Evolutionary conservation across 2,888 invertebrate species (phyloP).

Genomic region (Folsomia manolachei): DNA sequence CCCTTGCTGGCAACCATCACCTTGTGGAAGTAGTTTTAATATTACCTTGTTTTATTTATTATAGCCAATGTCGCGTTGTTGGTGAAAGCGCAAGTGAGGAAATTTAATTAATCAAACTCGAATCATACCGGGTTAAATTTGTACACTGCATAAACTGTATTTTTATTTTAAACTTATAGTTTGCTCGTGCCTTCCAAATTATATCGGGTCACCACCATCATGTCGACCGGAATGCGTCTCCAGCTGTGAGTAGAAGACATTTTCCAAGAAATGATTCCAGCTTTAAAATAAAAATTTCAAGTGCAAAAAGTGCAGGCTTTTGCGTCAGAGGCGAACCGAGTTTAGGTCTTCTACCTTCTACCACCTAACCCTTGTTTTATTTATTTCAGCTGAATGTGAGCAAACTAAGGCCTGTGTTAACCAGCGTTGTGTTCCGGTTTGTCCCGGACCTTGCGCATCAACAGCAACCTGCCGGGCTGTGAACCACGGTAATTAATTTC

Average conservation of each 20-base stretch:
- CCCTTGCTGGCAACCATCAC: too few relatives aligned
- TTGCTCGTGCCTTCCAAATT: slow-evolving; percentile 62
- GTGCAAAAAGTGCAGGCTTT: too few relatives aligned
- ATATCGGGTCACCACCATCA: slow-evolving; percentile 67
- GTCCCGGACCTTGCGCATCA: slow-evolving; percentile 50
- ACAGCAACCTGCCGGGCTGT: slow-evolving; percentile 65
- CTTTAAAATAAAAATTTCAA: too few relatives aligned
- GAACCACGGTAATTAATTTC: slow-evolving; percentile 60
- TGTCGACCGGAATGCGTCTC: slow-evolving; percentile 65
- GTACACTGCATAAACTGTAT: neutral
- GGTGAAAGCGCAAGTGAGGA: slow-evolving; percentile 54
- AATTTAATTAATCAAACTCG: too few relatives aligned
- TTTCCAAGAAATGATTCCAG: too few relatives aligned
- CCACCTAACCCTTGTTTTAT: too few relatives aligned
- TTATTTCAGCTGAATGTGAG: slow-evolving; percentile 44
- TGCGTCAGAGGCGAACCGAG: too few relatives aligned
- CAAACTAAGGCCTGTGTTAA: slow-evolving; percentile 39
- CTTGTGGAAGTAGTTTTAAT: too few relatives aligned
- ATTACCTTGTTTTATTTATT: too few relatives aligned
- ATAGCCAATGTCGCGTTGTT: slow-evolving; percentile 60
- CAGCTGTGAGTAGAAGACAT: too few relatives aligned
- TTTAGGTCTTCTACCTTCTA: too few relatives aligned
- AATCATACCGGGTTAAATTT: neutral
- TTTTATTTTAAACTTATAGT: slow-evolving; percentile 50
- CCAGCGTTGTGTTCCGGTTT: slow-evolving; percentile 55